These are phyloP conservation scores for Pygoscelis adeliae DNA, from an alignment of 2,113 vertebrate species.

Conservation along the genomic window DNA sequence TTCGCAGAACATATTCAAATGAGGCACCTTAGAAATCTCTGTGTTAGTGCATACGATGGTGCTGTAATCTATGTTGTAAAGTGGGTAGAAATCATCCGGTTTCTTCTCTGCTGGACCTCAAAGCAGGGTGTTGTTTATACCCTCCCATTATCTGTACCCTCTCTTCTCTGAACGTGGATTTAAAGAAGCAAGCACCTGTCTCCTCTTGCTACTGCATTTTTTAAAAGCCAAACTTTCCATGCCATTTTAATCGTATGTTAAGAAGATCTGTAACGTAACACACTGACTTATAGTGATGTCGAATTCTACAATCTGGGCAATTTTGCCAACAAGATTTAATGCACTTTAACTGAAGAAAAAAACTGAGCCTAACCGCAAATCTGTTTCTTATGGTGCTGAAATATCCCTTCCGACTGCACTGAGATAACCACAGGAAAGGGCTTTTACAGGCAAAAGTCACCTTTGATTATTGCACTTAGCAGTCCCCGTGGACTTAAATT, in stretches of 20 bases:
- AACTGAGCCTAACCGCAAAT: slow-evolving; percentile 77
- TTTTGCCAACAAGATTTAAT: slow-evolving; percentile 74
- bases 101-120: slow-evolving; percentile 78
- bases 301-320: slow-evolving; percentile 72
- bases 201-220: slow-evolving; percentile 56
- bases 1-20: slow-evolving; percentile 78
- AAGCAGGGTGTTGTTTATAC: slow-evolving; percentile 74
- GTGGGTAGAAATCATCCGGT: slow-evolving; percentile 76
- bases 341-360: slow-evolving; percentile 83
- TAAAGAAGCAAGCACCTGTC: slow-evolving; percentile 76
- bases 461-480: slow-evolving; percentile 79
- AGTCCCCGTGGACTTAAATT: slow-evolving; percentile 77
- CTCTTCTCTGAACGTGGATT: slow-evolving; percentile 76
- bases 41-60: slow-evolving; percentile 70
- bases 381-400: slow-evolving; percentile 83
- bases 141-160: slow-evolving; percentile 72
- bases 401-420: slow-evolving; percentile 80
- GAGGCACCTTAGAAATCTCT: slow-evolving; percentile 77
- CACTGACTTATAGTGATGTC: slow-evolving; percentile 72
- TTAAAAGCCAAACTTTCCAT: slow-evolving; percentile 76
- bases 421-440: slow-evolving; percentile 76
- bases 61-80: slow-evolving; percentile 78
- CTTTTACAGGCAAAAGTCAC: slow-evolving; percentile 79
- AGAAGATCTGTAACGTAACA: slow-evolving; percentile 64
- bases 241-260: slow-evolving; percentile 57